Evolutionary conservation across 2,113 vertebrate species (phyloP).

Genomic region (Lampris incognitus): DNA sequence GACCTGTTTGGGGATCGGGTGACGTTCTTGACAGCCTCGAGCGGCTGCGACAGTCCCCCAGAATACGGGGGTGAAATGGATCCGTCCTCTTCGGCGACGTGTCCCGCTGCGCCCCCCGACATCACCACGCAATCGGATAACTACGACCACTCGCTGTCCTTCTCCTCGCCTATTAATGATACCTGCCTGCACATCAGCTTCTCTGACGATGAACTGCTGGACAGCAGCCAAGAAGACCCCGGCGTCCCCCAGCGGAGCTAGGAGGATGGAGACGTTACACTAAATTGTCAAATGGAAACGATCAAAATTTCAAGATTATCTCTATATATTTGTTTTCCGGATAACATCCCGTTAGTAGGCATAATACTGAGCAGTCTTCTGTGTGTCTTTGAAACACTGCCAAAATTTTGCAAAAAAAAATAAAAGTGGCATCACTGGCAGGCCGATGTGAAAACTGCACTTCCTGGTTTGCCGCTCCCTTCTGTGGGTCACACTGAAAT

Average conservation of each 20-base stretch:
- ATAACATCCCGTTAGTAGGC: no score
- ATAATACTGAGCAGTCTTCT: no score
- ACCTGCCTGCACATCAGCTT: constrained; percentile 90
- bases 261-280: constrained; percentile 22
- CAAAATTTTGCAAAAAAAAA: no score
- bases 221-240: constrained; percentile 73
- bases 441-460: no score
- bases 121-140: constrained; percentile 39
- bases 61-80: constrained; percentile 47
- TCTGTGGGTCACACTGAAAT: no score
- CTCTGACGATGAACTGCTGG: constrained; percentile 86
- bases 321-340: no score
- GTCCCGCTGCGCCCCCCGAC: constrained; percentile 16
- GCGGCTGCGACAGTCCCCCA: constrained; percentile 68
- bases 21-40: constrained; percentile 74
- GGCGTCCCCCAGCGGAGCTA: constrained; percentile 65
- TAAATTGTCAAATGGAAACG: not conserved
- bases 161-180: constrained; percentile 76
- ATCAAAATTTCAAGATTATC: no score
- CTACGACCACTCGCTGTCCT: constrained; percentile 61
- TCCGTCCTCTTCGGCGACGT: constrained; percentile 17
- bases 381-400: no score
- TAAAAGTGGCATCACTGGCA: no score
- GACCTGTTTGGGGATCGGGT: constrained; percentile 72
- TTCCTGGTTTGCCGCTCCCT: no score